Evolutionary conservation across 2,888 invertebrate genomes (phyloP), one percentile per base, ranked within the genome.

Genomic region (Clostera curtula): DNA sequence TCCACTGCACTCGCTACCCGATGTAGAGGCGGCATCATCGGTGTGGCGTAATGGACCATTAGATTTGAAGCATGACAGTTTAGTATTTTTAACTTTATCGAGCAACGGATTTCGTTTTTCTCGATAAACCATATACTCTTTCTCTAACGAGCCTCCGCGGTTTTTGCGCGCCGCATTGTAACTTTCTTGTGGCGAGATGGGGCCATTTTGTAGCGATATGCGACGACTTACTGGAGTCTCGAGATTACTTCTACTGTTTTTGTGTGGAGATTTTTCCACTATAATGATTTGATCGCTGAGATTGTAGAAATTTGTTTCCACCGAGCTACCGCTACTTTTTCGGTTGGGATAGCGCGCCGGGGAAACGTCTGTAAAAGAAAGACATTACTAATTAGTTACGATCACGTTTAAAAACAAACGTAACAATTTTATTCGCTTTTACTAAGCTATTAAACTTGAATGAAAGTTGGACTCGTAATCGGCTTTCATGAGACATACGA

Each of bases 91-190:
- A 3, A 90, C 90, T 59, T 88, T 87, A 55, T 90, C 90, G 30
- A 90, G 79, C 34, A 91, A 77, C 20, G 90, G 90, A 58, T 90
- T 90, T 31, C 89, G 83, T 58, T 88, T 90, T 67, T 90, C 90
- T 44, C 87, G 72, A 37, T 80, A 83, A 9, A 87, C 85, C 42
- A 85, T 84, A 46, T 85, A 86, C 42, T 87, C 86, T 62, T 87
- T 87, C 45, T 87, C 86, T 40, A 85, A 65, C 41, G 84, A 79
- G 38, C 77, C 75, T 27, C 80, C 76, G 49, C 83, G 75, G 58
- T 72, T 70, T 64, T 77, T 79, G 31, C 79, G 77, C 36, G 83
- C 73, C 33, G 82, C 67, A 44, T 74, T 77, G 52, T 85, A 83
- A 44, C 72, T 75, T 49, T 86, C 86, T 35, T 80, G 82, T 23